phyloP scores from a whole-genome alignment of 1,140 invertebrate genomes.

The Bombus breviceps region DNA sequence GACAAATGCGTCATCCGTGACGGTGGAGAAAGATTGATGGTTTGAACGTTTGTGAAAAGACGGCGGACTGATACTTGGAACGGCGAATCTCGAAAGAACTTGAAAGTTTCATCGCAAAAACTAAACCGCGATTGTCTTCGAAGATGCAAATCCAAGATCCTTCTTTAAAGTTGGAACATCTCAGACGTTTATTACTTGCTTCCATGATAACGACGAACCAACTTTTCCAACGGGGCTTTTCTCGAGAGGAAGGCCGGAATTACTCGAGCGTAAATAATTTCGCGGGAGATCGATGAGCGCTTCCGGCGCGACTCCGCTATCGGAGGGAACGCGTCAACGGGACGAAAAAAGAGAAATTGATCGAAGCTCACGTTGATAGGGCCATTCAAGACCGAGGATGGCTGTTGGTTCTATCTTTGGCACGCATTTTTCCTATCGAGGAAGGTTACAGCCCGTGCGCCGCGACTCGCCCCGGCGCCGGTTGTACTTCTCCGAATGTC shows the following conservation, averaged over 20 bases:
- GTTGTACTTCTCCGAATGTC: not conserved
- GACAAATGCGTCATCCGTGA: not conserved
- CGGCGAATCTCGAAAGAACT: not conserved
- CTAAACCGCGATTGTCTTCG: not conserved
- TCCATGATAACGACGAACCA: not conserved
- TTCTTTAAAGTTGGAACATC: too few relatives aligned
- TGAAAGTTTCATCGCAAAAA: not conserved
- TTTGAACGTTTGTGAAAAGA: not conserved
- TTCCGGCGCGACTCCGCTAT: not conserved
- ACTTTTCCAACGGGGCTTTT: not conserved
- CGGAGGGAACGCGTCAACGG: not conserved
- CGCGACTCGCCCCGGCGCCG: conserved; percentile 1
- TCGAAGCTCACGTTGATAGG: not conserved
- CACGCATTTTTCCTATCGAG: conserved; percentile 16
- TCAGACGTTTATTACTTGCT: not conserved
- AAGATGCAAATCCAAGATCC: not conserved
- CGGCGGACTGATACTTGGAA: not conserved
- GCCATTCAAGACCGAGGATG: not conserved
- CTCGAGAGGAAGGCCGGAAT: not conserved
- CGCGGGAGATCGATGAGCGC: conserved; percentile 8
- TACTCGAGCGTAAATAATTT: conserved; percentile 24
- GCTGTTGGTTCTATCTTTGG: not conserved
- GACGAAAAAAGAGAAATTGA: conserved; percentile 9
- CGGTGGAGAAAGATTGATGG: not conserved
- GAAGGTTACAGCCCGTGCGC: not conserved